Evolutionary conservation across 2,113 vertebrate genomes (phyloP), one percentile per base, ranked within the genome.

Genomic region (Rhabdomys dilectus): DNA sequence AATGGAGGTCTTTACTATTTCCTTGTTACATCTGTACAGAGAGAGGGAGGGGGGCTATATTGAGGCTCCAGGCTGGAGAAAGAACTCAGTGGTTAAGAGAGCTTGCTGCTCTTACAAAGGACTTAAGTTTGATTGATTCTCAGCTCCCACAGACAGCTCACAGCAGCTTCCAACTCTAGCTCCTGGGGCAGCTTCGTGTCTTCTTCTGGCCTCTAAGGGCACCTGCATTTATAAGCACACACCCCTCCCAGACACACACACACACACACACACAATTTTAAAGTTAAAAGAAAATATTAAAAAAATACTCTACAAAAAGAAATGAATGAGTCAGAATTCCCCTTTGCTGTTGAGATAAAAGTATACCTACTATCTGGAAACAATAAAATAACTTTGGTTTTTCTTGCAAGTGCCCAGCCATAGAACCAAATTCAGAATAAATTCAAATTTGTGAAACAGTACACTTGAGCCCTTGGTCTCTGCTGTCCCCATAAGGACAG

Each of bases 241-340:
- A 80, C 4, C 7, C 29, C 31, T 56, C 76, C 45, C 76, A 77
- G 31, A 75, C n/a, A 73, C 72, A 62, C 22, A 26, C 60, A 62
- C 60, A 62, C 60, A 68, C 31, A 68, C 31, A 80, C 19, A 19
- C 17, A 78, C 29, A 68, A 31, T 31, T 66, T 66, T 66, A 77
- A 77, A 77, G 24, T 29, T 77, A 51, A 77, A 77, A 77, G 16
- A 77, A 31, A 29, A 45, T 48, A 45, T 21, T 42, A 24, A 42
- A 77, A 48, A 11, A 77, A 7, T 17, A 51, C 15, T 77, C 75
- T 3, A 95, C 94, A 96, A 94, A 97, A 98, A 97, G 93, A 98
- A 98, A 97, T 96, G 97, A 93, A 92, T 97, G 96, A 97, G 96
- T 91, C 94, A 98, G 96, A 98, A 96, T 98, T 99, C 99, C 98